Conservation (phyloP, 1,140 invertebrate species). For the Linepithema humile region DNA sequence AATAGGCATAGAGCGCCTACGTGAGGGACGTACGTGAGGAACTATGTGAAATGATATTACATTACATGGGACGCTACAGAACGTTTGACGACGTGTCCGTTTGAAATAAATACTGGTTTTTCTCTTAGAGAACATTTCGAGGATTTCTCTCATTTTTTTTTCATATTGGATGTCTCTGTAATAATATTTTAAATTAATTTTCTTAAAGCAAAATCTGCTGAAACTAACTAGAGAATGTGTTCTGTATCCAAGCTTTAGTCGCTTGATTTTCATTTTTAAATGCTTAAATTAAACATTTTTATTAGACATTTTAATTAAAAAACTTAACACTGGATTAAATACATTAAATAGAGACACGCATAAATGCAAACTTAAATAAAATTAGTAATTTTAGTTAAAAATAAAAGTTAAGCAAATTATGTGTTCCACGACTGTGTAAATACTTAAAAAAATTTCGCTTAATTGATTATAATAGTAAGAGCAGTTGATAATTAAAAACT, state of each 20-base stretch:
- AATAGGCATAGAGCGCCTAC: neutral
- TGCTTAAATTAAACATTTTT: neutral
- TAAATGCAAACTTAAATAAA: too few relatives aligned
- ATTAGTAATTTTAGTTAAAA: neutral
- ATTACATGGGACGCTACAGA: neutral
- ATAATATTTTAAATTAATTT: neutral
- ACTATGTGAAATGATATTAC: neutral
- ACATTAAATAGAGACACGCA: neutral
- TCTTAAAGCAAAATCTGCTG: neutral
- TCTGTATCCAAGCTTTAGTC: neutral
- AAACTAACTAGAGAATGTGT: neutral
- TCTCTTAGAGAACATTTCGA: neutral
- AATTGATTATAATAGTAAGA: neutral
- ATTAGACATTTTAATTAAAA: neutral
- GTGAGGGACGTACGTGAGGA: slow-evolving; percentile 5
- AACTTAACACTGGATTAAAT: neutral
- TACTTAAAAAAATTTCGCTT: neutral
- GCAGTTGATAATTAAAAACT: neutral
- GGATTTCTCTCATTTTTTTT: neutral
- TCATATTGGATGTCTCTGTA: neutral
- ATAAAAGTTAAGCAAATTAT: neutral
- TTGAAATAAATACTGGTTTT: neutral
- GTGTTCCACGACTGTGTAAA: neutral
- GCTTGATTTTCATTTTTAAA: neutral
- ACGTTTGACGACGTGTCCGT: neutral